phyloP scores from a whole-genome alignment of 2,888 invertebrate genomes.

The Cerastis rubricosa region DNA sequence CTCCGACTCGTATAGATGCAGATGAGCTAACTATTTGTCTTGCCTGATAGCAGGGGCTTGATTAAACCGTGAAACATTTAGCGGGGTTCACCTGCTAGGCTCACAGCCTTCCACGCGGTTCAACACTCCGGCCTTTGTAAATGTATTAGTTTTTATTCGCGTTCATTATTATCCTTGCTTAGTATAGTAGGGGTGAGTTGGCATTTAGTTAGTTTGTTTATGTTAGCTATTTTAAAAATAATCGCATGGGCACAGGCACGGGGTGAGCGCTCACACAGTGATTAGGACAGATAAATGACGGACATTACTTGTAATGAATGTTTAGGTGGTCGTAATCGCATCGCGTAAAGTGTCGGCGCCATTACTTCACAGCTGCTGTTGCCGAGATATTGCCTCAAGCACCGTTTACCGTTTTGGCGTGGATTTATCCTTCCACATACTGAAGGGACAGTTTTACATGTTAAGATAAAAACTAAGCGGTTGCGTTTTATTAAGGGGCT shows the following conservation, averaged over 20 bases:
- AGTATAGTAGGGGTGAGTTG: slow-evolving; percentile 38
- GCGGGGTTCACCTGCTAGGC: slow-evolving; percentile 81
- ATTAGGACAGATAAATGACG: slow-evolving; percentile 90
- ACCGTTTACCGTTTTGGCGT: slow-evolving; percentile 84
- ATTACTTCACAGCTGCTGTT: slow-evolving; percentile 90
- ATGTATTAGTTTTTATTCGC: slow-evolving; percentile 60
- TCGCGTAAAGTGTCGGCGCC: slow-evolving; percentile 90
- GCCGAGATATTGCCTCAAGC: slow-evolving; percentile 88
- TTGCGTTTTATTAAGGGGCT: slow-evolving; percentile 60
- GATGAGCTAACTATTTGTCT: slow-evolving; percentile 90
- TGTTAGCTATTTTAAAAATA: slow-evolving; percentile 71
- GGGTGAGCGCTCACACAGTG: slow-evolving; percentile 83
- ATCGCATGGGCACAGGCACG: slow-evolving; percentile 73
- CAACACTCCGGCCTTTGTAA: slow-evolving; percentile 55
- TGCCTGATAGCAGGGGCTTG: slow-evolving; percentile 89
- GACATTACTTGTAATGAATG: slow-evolving; percentile 91
- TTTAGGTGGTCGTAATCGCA: slow-evolving; percentile 91
- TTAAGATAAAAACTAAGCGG: slow-evolving; percentile 70
- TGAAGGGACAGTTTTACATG: slow-evolving; percentile 76
- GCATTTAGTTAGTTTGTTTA: slow-evolving; percentile 65
- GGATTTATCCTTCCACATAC: slow-evolving; percentile 83
- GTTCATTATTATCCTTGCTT: slow-evolving; percentile 51
- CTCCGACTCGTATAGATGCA: slow-evolving; percentile 89
- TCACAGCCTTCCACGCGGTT: slow-evolving; percentile 59
- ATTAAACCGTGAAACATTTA: slow-evolving; percentile 90